A percentile compares a stretch with the other conserved stretches of the same genome.
These are phyloP conservation scores for Drosophila gaucha DNA, from an alignment of 2,888 invertebrate genomes.

Conservation along the genomic window DNA sequence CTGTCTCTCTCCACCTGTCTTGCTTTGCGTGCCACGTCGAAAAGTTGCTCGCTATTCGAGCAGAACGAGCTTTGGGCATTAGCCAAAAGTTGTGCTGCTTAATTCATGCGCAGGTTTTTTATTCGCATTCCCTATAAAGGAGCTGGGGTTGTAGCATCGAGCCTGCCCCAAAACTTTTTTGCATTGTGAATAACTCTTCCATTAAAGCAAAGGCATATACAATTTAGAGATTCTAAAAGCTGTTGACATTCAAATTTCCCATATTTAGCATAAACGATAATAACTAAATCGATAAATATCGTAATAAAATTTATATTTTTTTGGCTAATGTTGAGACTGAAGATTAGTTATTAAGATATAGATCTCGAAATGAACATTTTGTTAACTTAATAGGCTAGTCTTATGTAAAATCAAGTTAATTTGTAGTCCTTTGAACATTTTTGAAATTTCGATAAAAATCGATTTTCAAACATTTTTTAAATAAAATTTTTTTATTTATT, in stretches of 20 bases:
- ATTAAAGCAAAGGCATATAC: neutral
- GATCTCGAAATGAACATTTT: too few species aligned
- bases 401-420: too few species aligned
- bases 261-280: too few species aligned
- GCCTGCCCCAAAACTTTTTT: neutral
- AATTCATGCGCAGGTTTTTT: constrained; percentile 30
- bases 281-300: neutral
- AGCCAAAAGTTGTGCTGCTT: constrained; percentile 54
- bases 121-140: neutral
- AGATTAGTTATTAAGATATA: too few species aligned
- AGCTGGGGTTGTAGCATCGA: constrained; percentile 1
- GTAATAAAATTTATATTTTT: too few species aligned
- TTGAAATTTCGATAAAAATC: neutral
- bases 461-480: neutral
- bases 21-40: constrained; percentile 34
- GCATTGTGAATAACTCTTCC: neutral
- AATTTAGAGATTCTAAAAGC: neutral
- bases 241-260: neutral
- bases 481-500: too few species aligned
- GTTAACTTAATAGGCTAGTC: too few species aligned
- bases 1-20: constrained; percentile 14
- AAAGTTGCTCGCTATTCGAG: constrained; percentile 50
- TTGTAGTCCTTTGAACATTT: too few species aligned
- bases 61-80: constrained; percentile 57
- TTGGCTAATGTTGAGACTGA: too few species aligned